Percentiles rank a stretch among this genome's conserved stretches.
phyloP scores from a whole-genome alignment of 1,140 invertebrate genomes.

The Lanistes nyassanus region DNA sequence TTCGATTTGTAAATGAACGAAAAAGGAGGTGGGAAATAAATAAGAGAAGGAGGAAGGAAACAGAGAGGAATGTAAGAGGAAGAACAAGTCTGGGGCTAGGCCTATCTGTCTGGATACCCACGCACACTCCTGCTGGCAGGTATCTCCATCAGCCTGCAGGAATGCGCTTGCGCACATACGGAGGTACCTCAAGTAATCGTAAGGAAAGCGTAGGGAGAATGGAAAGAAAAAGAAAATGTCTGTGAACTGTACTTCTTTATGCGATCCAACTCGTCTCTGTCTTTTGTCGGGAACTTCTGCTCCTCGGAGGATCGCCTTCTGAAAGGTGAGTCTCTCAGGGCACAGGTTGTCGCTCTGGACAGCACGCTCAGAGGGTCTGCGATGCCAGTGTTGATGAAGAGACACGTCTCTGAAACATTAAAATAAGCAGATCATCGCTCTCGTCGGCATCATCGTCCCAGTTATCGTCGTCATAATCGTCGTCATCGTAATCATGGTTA shows the following conservation, averaged over 20 bases:
- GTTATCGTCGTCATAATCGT: too few species aligned
- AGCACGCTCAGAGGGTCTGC: conserved; percentile 9
- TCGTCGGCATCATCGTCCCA: too few species aligned
- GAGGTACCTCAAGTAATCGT: neutral
- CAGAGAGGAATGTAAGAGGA: too few species aligned
- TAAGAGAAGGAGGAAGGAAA: too few species aligned
- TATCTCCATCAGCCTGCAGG: neutral
- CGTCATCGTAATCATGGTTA: too few species aligned
- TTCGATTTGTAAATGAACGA: too few species aligned
- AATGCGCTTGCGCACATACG: neutral
- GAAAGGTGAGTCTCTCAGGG: neutral
- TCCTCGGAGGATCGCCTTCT: too few species aligned
- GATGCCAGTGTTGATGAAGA: conserved; percentile 19
- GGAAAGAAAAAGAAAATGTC: neutral
- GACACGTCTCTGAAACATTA: neutral
- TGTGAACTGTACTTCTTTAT: neutral
- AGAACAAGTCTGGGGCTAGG: too few species aligned
- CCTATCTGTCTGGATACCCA: too few species aligned
- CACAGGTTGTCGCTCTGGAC: neutral
- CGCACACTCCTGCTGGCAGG: neutral
- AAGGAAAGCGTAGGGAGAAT: neutral
- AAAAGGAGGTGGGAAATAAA: too few species aligned
- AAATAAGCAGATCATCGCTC: too few species aligned
- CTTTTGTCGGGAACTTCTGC: too few species aligned
- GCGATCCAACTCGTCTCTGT: neutral